Evolutionary conservation across 1,140 invertebrate genomes (phyloP).

Genomic region (Cardiocondyla obscurior): DNA sequence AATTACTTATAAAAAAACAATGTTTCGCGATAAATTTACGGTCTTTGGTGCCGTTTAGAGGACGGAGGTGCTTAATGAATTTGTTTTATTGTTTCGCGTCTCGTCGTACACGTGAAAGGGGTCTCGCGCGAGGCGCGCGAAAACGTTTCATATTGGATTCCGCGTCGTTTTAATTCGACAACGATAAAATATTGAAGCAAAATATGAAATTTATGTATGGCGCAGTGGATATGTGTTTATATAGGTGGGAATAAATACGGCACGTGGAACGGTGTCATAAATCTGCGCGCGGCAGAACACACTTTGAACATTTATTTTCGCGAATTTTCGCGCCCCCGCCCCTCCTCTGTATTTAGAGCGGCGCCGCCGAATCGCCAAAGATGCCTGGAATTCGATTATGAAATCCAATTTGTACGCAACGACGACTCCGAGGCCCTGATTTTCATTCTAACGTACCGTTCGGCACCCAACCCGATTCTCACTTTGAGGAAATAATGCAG

Average conservation of each 20-base stretch:
- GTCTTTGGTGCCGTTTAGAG: background rate
- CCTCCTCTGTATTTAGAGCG: conserved; percentile 38
- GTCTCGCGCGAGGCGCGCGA: background rate
- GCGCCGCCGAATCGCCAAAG: conserved; percentile 22
- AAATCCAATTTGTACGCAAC: conserved; percentile 17
- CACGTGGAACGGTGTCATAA: conserved; percentile 37
- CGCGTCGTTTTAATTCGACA: conserved; percentile 50
- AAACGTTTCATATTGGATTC: conserved; percentile 48
- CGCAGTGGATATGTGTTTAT: conserved; percentile 48
- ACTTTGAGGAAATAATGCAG: too few relatives aligned
- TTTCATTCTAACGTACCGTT: conserved; percentile 22
- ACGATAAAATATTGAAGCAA: conserved; percentile 57
- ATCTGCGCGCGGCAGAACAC: conserved; percentile 30
- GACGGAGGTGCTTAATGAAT: conserved; percentile 15
- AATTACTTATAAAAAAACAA: too few relatives aligned
- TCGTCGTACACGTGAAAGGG: conserved; percentile 5
- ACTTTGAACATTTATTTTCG: conserved; percentile 51
- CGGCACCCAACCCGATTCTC: background rate
- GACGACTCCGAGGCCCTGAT: conserved; percentile 10
- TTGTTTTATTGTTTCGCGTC: conserved; percentile 46
- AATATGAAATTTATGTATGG: conserved; percentile 51
- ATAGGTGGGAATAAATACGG: conserved; percentile 42
- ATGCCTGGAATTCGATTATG: conserved; percentile 36
- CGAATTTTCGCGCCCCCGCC: conserved; percentile 27
- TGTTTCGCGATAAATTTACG: background rate